phyloP scores from a whole-genome alignment of 2,113 vertebrate species.

The Eupsittula cactorum region DNA sequence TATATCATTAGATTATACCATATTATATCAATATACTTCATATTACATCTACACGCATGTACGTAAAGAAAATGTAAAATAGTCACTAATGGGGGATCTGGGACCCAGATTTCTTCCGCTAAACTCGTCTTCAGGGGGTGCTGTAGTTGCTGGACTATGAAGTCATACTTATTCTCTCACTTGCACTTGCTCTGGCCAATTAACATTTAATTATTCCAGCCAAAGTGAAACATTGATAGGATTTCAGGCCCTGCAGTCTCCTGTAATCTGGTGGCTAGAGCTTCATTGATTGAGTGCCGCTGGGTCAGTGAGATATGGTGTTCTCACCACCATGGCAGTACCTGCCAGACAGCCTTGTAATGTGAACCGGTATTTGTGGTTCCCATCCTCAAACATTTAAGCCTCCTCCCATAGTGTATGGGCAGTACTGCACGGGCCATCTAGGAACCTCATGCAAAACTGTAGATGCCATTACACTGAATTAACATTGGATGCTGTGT shows the following conservation, averaged over 20 bases:
- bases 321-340: background rate
- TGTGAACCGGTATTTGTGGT: rapidly evolving
- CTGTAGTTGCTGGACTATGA: background rate
- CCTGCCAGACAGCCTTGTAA: background rate
- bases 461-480: background rate
- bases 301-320: background rate
- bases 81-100: background rate
- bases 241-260: background rate
- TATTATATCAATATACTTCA: background rate
- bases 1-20: background rate
- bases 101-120: background rate
- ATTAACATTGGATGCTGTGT: background rate
- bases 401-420: background rate
- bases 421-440: rapidly evolving
- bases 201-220: background rate
- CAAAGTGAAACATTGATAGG: background rate
- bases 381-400: background rate
- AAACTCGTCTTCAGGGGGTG: background rate
- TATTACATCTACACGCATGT: background rate
- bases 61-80: background rate
- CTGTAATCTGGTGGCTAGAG: background rate
- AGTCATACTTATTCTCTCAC: background rate
- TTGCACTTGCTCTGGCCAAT: background rate
- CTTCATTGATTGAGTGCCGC: background rate
- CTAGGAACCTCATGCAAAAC: background rate